phyloP scores from a whole-genome alignment of 1,140 invertebrate genomes.

The Bacillus rossius region DNA sequence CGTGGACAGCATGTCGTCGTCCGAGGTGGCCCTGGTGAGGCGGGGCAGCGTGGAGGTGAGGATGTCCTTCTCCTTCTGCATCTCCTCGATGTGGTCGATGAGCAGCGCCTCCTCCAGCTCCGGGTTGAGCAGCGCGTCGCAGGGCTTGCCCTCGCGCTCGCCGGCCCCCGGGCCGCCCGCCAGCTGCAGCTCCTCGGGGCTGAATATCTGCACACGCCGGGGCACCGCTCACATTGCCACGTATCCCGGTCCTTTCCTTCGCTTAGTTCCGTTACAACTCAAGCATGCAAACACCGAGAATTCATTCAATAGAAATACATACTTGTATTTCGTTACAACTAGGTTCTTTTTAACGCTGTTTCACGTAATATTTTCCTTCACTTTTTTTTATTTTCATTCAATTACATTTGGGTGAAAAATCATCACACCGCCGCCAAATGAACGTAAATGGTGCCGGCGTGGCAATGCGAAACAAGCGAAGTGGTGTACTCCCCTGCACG shows the following conservation, averaged over 20 bases:
- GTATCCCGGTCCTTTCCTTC: too few species aligned
- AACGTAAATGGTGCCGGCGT: too few species aligned
- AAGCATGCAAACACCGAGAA: not conserved
- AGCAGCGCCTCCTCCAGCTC: slow-evolving; percentile 63
- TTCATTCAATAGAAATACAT: not conserved
- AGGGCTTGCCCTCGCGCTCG: slow-evolving; percentile 30
- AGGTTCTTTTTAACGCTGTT: too few species aligned
- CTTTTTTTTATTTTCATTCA: too few species aligned
- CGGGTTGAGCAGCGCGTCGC: slow-evolving; percentile 29
- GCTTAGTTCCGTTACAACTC: not conserved
- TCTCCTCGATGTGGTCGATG: slow-evolving; percentile 65
- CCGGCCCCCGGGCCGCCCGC: slow-evolving; percentile 27
- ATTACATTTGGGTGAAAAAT: too few species aligned
- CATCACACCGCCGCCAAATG: too few species aligned
- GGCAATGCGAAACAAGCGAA: too few species aligned
- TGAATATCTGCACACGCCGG: slow-evolving; percentile 45
- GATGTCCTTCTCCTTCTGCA: slow-evolving; percentile 74
- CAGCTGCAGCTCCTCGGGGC: slow-evolving; percentile 52
- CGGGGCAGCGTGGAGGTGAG: slow-evolving; percentile 74
- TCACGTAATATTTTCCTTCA: too few species aligned
- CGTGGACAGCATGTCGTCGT: slow-evolving; percentile 73
- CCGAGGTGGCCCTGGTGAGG: slow-evolving; percentile 70
- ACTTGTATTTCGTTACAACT: too few species aligned
- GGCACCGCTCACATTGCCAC: too few species aligned
- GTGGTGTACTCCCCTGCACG: too few species aligned